phyloP scores from a whole-genome alignment of 2,797 vertebrate species.

The Macroramphosus scolopax region DNA sequence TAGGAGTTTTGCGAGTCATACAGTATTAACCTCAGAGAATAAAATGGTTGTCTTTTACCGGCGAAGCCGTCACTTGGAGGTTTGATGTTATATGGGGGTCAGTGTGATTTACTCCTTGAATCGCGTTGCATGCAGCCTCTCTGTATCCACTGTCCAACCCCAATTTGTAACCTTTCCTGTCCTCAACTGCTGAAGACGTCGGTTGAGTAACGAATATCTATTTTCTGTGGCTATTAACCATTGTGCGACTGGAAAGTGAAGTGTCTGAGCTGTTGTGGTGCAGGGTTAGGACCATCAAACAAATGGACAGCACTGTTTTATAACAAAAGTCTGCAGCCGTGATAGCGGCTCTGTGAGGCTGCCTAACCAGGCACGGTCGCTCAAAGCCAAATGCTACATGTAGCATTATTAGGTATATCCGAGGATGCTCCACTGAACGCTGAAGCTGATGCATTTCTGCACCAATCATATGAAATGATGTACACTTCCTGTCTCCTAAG shows the following conservation, averaged over 20 bases:
- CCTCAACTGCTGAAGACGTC: conserved; percentile 42
- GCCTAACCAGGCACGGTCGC: too few relatives aligned
- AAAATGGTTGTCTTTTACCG: conserved; percentile 19
- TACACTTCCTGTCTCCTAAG: too few relatives aligned
- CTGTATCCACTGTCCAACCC: conserved; percentile 36
- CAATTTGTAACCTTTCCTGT: conserved; percentile 43
- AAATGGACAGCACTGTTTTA: neutral
- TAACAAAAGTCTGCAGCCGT: too few relatives aligned
- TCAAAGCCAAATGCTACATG: too few relatives aligned
- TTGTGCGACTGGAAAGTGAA: conserved; percentile 31
- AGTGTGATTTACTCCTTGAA: conserved; percentile 22
- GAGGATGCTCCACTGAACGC: too few relatives aligned
- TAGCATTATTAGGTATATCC: too few relatives aligned
- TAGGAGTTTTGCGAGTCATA: conserved; percentile 12
- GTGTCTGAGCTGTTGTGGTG: conserved; percentile 20
- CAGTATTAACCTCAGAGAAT: neutral
- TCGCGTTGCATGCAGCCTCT: conserved; percentile 25
- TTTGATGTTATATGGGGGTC: conserved; percentile 11
- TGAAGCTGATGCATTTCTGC: too few relatives aligned
- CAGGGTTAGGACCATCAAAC: conserved; percentile 40
- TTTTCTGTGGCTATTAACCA: conserved; percentile 45
- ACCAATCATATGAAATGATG: too few relatives aligned
- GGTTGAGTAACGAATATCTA: conserved; percentile 47
- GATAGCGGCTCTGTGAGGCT: too few relatives aligned
- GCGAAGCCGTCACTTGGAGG: conserved; percentile 4